Evolutionary conservation across 2,888 invertebrate genomes (phyloP).

Genomic region (Xestia sexstrigata): DNA sequence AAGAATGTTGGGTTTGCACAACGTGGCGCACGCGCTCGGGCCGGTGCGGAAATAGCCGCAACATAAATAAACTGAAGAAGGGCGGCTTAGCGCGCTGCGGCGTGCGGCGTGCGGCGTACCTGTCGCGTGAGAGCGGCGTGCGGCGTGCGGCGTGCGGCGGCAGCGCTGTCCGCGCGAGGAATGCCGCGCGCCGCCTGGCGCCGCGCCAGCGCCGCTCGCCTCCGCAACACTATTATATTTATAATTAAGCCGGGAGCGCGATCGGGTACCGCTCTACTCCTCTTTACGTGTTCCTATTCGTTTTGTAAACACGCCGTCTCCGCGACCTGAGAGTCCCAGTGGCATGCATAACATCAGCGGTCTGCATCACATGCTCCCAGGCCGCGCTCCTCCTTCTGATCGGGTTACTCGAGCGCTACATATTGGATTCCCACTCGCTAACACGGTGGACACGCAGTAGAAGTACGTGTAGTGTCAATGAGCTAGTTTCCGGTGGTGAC

Average conservation of each 20-base stretch:
- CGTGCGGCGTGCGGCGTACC: slow-evolving; percentile 20
- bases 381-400: background rate
- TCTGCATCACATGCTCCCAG: background rate
- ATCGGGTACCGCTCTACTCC: slow-evolving; percentile 44
- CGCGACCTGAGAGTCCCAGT: background rate
- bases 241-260: slow-evolving; percentile 62
- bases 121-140: slow-evolving; percentile 44
- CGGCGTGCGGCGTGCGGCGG: slow-evolving; percentile 58
- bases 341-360: background rate
- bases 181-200: slow-evolving; percentile 69
- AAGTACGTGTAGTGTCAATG: background rate
- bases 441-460: background rate
- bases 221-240: slow-evolving; percentile 66
- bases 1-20: slow-evolving; percentile 42
- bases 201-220: slow-evolving; percentile 59
- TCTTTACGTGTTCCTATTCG: slow-evolving; percentile 45
- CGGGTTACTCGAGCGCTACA: background rate
- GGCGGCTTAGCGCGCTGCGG: slow-evolving; percentile 17
- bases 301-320: slow-evolving; percentile 55
- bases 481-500: background rate
- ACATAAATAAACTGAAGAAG: slow-evolving; percentile 58
- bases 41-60: slow-evolving; percentile 60
- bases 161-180: slow-evolving; percentile 58
- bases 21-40: slow-evolving; percentile 46
- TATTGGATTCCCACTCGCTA: background rate